Base-by-base conservation (phyloP, 2,113 vertebrate species). In the Sisor rabdophorus region DNA sequence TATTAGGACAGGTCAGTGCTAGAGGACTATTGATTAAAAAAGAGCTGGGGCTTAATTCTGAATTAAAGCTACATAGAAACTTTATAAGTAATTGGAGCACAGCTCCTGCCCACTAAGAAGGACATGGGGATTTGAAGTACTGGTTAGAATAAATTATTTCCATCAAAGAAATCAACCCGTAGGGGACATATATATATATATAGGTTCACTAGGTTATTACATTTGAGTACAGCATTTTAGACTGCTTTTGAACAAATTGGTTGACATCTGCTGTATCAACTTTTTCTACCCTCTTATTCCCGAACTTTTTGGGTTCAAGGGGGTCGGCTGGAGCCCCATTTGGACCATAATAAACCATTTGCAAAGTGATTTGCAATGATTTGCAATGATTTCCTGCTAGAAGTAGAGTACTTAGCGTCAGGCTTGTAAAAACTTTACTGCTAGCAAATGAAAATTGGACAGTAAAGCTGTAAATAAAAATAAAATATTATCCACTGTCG, bases 11-110 rank as follows among this genome's bases (percentile, higher is more conserved):
- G 80, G 50, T 63, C 79, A 73, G 55, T 28, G 80, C 73, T 77
- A 56, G 81, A 71, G 78, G 85, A 84, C 73, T 84, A 85, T 85
- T 84, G 84, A 86, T 86, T 80, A 55, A 47, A 22, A 44, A 55
- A 56, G 63, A 60, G 28, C 48, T 71, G 50, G 11, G 44, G 56
- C 70, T 83, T 79, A 80, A 80, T 81, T 83, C 84, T 85, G 58
- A 77, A 85, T 78, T 78, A 56, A 77, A 75, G 58, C 74, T 63
- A 60, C 48, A 67, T 74, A 67, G 76, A 73, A 69, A 64, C 77
- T 81, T 81, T 84, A 80, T 86, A 79, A 82, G 79, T 84, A 85
- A 84, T 78, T 82, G 79, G 69, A 82, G 79, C 67, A 44, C 26
- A 80, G 71, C 80, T 63, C 61, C 69, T 75, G 75, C 22, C 15